These are phyloP conservation scores for Aphidius colemani DNA, from an alignment of 2,888 invertebrate genomes.

Conservation along the genomic window DNA sequence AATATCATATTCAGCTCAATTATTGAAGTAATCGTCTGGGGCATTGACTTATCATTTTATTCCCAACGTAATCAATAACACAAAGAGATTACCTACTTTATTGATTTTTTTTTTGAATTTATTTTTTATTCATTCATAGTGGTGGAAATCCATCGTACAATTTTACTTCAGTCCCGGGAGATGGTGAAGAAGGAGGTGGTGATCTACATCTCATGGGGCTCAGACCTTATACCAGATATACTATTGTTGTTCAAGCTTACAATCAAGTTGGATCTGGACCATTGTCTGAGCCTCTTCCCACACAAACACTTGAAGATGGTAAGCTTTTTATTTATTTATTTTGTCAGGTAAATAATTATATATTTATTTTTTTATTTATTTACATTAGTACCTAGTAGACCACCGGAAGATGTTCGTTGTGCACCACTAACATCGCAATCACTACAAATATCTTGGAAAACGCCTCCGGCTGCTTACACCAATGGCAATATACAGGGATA, in stretches of 20 bases:
- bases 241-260: slow-evolving; percentile 74
- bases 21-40: too few relatives aligned
- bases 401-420: slow-evolving; percentile 80
- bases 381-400: slow-evolving; percentile 72
- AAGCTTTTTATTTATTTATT: slow-evolving; percentile 31
- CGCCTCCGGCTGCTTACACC: slow-evolving; percentile 73
- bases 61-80: too few relatives aligned
- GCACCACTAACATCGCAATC: slow-evolving; percentile 76
- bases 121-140: slow-evolving; percentile 35
- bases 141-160: slow-evolving; percentile 66
- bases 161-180: slow-evolving; percentile 71
- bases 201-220: slow-evolving; percentile 69
- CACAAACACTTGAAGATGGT: slow-evolving; percentile 79
- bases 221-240: slow-evolving; percentile 71
- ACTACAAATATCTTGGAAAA: slow-evolving; percentile 80
- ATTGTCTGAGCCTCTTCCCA: slow-evolving; percentile 69
- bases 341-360: too few relatives aligned
- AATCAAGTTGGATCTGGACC: slow-evolving; percentile 78
- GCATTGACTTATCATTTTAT: too few relatives aligned
- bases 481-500: slow-evolving; percentile 81
- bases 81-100: too few relatives aligned
- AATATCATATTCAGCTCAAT: too few relatives aligned
- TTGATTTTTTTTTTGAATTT: too few relatives aligned
- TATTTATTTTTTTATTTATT: not conserved
- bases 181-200: slow-evolving; percentile 71